These are phyloP conservation scores for Laspeyria flexula DNA, from an alignment of 2,888 invertebrate species.

Conservation along the genomic window DNA sequence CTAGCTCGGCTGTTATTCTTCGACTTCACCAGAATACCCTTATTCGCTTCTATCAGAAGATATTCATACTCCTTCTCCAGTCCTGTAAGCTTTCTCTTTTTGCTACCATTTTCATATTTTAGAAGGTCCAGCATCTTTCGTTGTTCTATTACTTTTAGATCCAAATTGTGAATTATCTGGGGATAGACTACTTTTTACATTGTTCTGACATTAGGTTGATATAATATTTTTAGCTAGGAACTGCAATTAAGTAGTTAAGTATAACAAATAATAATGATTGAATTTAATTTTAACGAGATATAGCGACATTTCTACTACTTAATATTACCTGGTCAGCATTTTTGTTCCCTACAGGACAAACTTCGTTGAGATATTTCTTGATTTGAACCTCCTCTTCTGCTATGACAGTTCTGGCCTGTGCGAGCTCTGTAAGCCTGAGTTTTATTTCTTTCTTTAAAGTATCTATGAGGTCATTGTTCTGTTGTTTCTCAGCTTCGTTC, in stretches of 20 bases:
- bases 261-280: too few relatives aligned
- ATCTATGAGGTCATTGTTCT: slow-evolving; percentile 89
- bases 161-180: slow-evolving; percentile 84
- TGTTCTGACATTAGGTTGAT: not conserved
- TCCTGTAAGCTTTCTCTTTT: slow-evolving; percentile 84
- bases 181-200: too few relatives aligned
- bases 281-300: too few relatives aligned
- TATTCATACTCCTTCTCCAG: slow-evolving; percentile 88
- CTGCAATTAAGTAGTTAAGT: too few relatives aligned
- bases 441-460: slow-evolving; percentile 91
- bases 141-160: slow-evolving; percentile 89
- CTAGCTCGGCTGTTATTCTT: slow-evolving; percentile 86
- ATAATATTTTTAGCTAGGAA: too few relatives aligned
- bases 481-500: slow-evolving; percentile 90
- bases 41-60: slow-evolving; percentile 86
- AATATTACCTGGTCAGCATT: slow-evolving; percentile 79
- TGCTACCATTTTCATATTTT: slow-evolving; percentile 89
- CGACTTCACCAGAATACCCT: slow-evolving; percentile 77
- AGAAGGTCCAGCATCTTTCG: slow-evolving; percentile 91
- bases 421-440: slow-evolving; percentile 86
- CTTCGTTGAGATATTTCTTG: slow-evolving; percentile 76
- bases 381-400: slow-evolving; percentile 77
- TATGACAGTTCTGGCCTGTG: slow-evolving; percentile 82
- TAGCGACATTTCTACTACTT: too few relatives aligned
- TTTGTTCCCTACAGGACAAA: slow-evolving; percentile 75